Conservation (phyloP, 2,113 vertebrate species). For the Limnothrissa miodon region DNA sequence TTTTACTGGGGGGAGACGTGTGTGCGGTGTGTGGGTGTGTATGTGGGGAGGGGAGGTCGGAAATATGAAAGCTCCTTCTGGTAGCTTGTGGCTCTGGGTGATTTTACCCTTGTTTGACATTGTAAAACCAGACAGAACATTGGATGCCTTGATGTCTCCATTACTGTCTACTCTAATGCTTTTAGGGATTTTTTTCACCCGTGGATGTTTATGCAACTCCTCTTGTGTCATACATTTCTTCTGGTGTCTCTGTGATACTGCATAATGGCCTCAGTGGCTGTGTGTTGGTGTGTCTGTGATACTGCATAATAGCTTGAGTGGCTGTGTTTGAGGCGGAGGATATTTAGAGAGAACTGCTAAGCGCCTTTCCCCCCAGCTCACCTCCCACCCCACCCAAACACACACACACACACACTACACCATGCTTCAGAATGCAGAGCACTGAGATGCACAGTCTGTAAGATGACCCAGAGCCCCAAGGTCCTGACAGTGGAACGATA, state of each 20-base stretch:
- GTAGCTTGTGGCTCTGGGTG: constrained; percentile 30
- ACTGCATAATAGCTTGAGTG: neutral
- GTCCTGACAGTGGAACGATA: constrained; percentile 52
- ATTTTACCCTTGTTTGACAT: constrained; percentile 38
- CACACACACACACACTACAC: neutral
- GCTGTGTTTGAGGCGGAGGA: neutral
- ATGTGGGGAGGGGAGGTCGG: neutral
- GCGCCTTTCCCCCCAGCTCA: neutral
- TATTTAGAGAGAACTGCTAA: neutral
- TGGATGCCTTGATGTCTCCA: constrained; percentile 27
- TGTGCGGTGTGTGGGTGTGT: neutral
- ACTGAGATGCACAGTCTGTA: constrained; percentile 44
- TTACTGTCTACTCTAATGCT: constrained; percentile 28
- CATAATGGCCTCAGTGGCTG: neutral
- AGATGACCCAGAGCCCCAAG: constrained; percentile 51
- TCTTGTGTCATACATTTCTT: neutral
- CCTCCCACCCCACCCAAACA: neutral
- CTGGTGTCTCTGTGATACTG: neutral
- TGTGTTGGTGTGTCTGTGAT: neutral
- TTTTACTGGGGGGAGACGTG: neutral
- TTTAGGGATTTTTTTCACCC: constrained; percentile 16
- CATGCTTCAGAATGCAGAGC: neutral
- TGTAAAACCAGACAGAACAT: constrained; percentile 15
- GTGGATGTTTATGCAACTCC: constrained; percentile 29
- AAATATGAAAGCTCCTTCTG: constrained; percentile 24